These are phyloP conservation scores for Phylloscopus whistleri DNA, from an alignment of 2,113 vertebrate genomes.

Conservation along the genomic window DNA sequence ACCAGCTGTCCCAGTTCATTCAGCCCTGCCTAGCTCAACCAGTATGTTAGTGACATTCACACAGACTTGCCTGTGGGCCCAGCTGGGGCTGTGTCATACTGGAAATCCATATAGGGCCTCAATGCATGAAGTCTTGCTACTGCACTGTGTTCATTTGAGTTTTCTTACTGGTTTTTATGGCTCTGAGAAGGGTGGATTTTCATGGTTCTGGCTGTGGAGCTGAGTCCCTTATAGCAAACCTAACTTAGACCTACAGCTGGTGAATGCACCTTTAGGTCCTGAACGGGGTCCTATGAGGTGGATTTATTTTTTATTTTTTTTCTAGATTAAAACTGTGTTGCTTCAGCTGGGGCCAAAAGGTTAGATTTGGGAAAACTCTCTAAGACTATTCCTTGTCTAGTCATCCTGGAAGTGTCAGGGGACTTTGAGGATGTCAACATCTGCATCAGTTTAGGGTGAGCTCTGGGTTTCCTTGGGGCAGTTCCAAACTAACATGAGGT, in stretches of 20 bases:
- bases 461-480: not conserved
- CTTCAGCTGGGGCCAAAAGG: not conserved
- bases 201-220: not conserved
- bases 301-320: not conserved
- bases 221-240: not conserved
- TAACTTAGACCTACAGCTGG: not conserved
- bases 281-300: not conserved
- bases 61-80: not conserved
- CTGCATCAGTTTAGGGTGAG: not conserved
- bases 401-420: not conserved
- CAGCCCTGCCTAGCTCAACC: slow-evolving; percentile 31
- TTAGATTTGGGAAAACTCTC: not conserved
- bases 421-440: not conserved
- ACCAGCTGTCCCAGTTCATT: slow-evolving; percentile 39
- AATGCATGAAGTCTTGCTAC: not conserved
- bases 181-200: not conserved
- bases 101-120: not conserved
- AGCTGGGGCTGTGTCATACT: not conserved
- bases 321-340: not conserved
- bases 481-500: not conserved
- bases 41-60: slow-evolving; percentile 16
- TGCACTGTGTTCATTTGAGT: not conserved
- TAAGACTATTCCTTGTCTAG: not conserved
- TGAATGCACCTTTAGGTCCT: not conserved
- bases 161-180: not conserved